Evolutionary conservation across 2,797 vertebrate species (phyloP).

Genomic region (Lepilemur ruficaudatus): DNA sequence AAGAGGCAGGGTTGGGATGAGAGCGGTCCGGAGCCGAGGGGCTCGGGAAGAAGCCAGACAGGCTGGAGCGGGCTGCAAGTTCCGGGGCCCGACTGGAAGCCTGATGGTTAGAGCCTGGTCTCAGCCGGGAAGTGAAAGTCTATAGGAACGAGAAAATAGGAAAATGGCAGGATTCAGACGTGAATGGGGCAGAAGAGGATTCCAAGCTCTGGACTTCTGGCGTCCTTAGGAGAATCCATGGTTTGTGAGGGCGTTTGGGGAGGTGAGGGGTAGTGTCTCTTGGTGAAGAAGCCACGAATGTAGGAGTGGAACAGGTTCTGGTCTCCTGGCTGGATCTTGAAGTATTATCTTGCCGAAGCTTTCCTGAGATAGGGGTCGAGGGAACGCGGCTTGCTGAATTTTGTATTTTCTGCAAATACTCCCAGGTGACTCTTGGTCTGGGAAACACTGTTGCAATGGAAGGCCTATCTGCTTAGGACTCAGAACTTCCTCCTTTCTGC

Average conservation of each 20-base stretch:
- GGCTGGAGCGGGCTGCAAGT: neutral
- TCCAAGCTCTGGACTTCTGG: neutral
- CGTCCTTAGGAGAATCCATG: neutral
- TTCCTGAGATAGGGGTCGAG: neutral
- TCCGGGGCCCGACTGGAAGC: neutral
- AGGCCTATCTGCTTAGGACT: neutral
- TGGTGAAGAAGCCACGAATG: neutral
- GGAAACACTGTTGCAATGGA: neutral
- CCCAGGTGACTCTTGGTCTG: neutral
- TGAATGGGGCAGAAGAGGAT: neutral
- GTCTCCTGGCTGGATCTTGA: neutral
- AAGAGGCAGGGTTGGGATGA: slow-evolving; percentile 46
- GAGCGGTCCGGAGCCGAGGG: neutral
- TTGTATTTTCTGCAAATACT: neutral
- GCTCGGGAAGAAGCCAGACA: slow-evolving; percentile 1
- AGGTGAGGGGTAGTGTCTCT: neutral
- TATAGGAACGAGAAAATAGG: neutral
- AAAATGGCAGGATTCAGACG: slow-evolving; percentile 62
- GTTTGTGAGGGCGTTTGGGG: neutral
- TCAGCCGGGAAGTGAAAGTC: slow-evolving; percentile 23
- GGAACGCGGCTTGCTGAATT: neutral
- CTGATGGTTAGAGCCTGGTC: slow-evolving; percentile 46
- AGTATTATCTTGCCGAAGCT: neutral
- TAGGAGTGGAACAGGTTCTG: neutral
- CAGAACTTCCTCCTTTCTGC: neutral